Evolutionary conservation across 1,140 invertebrate species (phyloP).

Genomic region (Euglossa dilemma): DNA sequence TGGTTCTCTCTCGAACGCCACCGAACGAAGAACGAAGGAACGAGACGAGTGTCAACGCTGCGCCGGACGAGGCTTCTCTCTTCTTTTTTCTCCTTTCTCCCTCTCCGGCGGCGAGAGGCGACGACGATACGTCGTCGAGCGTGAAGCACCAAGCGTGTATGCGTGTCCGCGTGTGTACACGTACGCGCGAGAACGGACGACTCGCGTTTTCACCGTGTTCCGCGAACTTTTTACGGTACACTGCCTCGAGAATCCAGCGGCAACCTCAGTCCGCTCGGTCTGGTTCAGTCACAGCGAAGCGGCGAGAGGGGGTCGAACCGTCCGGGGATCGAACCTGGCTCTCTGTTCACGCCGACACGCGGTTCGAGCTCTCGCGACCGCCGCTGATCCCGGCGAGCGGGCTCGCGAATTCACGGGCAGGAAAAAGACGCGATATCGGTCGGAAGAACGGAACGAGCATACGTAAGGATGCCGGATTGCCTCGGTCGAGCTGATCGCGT

Average conservation of each 20-base stretch:
- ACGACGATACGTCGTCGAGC: conserved; percentile 53
- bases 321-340: conserved; percentile 24
- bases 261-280: conserved; percentile 29
- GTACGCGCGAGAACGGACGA: conserved; percentile 38
- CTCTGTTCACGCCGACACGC: background rate
- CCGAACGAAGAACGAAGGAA: too few species aligned
- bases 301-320: conserved; percentile 14
- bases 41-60: conserved; percentile 42
- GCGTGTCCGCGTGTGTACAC: conserved; percentile 33
- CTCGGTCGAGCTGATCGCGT: conserved; percentile 79
- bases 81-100: conserved; percentile 23
- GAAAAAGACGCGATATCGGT: conserved; percentile 44
- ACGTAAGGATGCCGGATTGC: conserved; percentile 75
- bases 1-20: too few species aligned
- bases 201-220: conserved; percentile 58
- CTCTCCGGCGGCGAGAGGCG: conserved; percentile 23
- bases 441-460: conserved; percentile 67
- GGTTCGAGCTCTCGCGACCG: background rate
- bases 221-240: conserved; percentile 64
- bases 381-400: conserved; percentile 21
- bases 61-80: background rate
- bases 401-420: conserved; percentile 7
- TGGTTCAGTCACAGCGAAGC: conserved; percentile 23
- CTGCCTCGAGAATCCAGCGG: conserved; percentile 50
- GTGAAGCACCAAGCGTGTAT: conserved; percentile 66